Conservation (phyloP, 2,888 invertebrate genomes). For the Pandemis heparana region DNA sequence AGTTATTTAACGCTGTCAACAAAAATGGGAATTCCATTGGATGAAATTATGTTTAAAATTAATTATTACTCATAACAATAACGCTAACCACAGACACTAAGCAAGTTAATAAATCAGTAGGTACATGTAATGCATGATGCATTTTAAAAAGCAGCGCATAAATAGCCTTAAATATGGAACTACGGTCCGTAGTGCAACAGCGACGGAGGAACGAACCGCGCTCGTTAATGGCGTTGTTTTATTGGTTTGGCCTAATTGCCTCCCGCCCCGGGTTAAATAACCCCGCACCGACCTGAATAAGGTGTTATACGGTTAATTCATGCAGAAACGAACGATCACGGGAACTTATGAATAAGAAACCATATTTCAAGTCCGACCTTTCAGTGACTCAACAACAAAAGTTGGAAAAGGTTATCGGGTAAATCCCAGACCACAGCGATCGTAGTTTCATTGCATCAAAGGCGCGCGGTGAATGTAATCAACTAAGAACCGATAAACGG, state of each 20-base stretch:
- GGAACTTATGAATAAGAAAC: conserved; percentile 31
- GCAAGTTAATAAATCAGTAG: not conserved
- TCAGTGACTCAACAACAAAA: conserved; percentile 42
- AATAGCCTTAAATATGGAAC: conserved; percentile 39
- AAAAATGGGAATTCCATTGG: not conserved
- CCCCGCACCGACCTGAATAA: conserved; percentile 70
- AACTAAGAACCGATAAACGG: conserved; percentile 53
- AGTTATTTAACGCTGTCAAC: not conserved
- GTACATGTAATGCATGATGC: conserved; percentile 16
- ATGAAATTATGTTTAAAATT: not conserved
- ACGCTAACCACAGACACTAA: conserved; percentile 13
- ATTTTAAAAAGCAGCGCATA: conserved; percentile 33
- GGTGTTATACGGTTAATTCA: conserved; percentile 53
- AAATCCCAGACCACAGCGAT: conserved; percentile 43
- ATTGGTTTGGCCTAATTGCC: conserved; percentile 79
- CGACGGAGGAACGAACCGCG: conserved; percentile 63
- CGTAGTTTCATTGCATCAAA: conserved; percentile 50
- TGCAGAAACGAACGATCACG: conserved; percentile 46
- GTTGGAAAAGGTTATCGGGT: conserved; percentile 39
- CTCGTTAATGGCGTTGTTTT: conserved; percentile 70
- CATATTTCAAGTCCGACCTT: conserved; percentile 36
- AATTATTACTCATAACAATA: conserved; percentile 1
- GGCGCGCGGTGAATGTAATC: conserved; percentile 53
- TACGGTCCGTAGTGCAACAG: conserved; percentile 48
- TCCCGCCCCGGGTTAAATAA: conserved; percentile 71